Percentiles rank a stretch among this genome's conserved stretches.
Evolutionary conservation across 53 echinoderm and acorn worm genomes (phyloP).

Genomic region (Henricia sp.): DNA sequence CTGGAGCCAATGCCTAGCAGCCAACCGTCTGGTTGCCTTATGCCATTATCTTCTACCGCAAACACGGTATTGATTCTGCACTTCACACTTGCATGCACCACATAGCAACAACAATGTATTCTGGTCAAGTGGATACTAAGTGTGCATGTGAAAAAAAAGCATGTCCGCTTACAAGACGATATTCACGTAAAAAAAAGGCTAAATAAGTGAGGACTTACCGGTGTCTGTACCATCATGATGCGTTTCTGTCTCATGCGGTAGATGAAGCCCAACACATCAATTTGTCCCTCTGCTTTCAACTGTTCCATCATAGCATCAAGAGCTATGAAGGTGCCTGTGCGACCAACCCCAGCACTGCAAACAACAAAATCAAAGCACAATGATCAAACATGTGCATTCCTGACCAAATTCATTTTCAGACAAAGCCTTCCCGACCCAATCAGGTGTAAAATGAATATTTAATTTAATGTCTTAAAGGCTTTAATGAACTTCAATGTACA

Average conservation of each 20-base stretch:
- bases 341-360: slow-evolving; percentile 93
- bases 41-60: too few species aligned
- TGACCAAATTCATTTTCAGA: background rate
- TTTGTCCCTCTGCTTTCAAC: slow-evolving; percentile 42
- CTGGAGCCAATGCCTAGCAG: too few species aligned
- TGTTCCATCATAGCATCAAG: slow-evolving; percentile 84
- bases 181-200: background rate
- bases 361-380: too few species aligned
- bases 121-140: too few species aligned
- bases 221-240: slow-evolving; percentile 82
- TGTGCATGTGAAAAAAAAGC: background rate
- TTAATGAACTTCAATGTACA: too few species aligned
- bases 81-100: background rate
- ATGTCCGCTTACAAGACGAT: background rate
- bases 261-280: slow-evolving; percentile 75
- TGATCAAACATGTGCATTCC: too few species aligned
- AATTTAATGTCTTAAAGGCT: too few species aligned
- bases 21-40: too few species aligned
- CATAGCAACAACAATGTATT: background rate
- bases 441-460: too few species aligned
- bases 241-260: slow-evolving; percentile 61
- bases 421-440: background rate
- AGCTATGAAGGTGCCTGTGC: slow-evolving; percentile 93
- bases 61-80: too few species aligned
- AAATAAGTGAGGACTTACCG: slow-evolving; percentile 30